Evolutionary conservation across 2,113 vertebrate genomes (phyloP), one percentile per base, ranked within the genome.

Genomic region (Poeciliopsis retropinna): DNA sequence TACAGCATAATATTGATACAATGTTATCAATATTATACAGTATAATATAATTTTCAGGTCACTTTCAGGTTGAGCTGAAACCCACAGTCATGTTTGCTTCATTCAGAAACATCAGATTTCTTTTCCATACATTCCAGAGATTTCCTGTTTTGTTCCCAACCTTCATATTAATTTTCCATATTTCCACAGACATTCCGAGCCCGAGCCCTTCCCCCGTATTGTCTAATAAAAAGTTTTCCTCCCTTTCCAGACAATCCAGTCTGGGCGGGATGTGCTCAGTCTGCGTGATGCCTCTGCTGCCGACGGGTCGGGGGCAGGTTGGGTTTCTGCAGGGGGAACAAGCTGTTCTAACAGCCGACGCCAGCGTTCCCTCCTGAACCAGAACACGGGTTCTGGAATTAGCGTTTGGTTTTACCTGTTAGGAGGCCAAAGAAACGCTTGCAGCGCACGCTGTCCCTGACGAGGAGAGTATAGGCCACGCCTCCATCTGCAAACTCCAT

Each of bases 401-500:
- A 11, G 0, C 25, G 25, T 44, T 70, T 77, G 25, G 14, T 70
- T 89, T 93, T 95, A 96, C 97, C 92, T 93, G 95, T 95, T 76
- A 97, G 66, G 32, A 88, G 89, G 87, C 93, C 92, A 85, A 96
- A 95, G 87, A 96, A 96, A 70, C 91, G 85, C 71, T 94, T 95
- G 93, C 96, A 97, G 72, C 94, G 95, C 15, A 74, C 70, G 51
- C 89, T 92, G 91, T 96, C 95, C 64, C 97, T 92, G 37, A 96
- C 95, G 7, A 98, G 94, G 64, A 98, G 92, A 0, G 92, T 97
- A 86, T 97, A 97, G 25, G 96, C 95, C 29, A 89, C 81, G 62
- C 82, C 93, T 0, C 89, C 89, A 17, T 94, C 93, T 11, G 92
- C 94, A 79, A 97, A 97, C 84, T 96, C 95, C 91, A 97, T 92